Base-by-base conservation (phyloP, 2,113 vertebrate species). In the Malurus melanocephalus region DNA sequence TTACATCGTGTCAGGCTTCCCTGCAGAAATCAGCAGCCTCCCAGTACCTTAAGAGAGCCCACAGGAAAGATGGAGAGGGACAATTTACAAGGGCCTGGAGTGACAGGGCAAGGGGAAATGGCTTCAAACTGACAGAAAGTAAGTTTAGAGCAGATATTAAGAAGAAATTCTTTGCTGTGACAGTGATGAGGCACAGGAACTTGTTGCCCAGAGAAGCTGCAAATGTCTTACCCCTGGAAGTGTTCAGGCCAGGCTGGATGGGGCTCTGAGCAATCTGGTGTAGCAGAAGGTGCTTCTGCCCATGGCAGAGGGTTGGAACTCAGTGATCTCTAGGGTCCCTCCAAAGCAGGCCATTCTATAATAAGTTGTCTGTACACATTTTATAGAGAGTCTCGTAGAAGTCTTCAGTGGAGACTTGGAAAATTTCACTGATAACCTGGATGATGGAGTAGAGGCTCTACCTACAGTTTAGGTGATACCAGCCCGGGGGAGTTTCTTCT, bases 1-100 rank as follows among this genome's bases (percentile, higher is more conserved):
- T 33, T 33, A 10, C 3, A 4, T 40, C 0, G 0, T 56, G 6
- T 18, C 60, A 73, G 12, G 7, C 24, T 57, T 49, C 49, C 12
- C 40, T 40, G 19, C 6, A 32, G 33, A 72, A 52, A 45, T 45
- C 40, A 59, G 16, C 5, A 14, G 9, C 28, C 21, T 51, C 43
- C 35, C 52, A 43, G 16, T 14, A 30, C 13, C 35, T 32, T 5
- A 75, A 51, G 52, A 12, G 35, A 59, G 4, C 26, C 26, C 1
- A 35, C 13, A 75, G 45, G 11, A 32, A 43, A 51, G 26, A 22
- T 26, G 35, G 11, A 57, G 45, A 64, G 21, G 7, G 14, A 75
- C 8, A 9, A 35, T 16, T 51, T 21, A 26, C 7, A 32, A 59
- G 26, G 21, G 3, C 1, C 26, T 43, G 17, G 32, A 59, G 11